Evolutionary conservation across 2,888 invertebrate genomes (phyloP), one percentile per base, ranked within the genome.

Genomic region (Cyrtodaria siliqua): DNA sequence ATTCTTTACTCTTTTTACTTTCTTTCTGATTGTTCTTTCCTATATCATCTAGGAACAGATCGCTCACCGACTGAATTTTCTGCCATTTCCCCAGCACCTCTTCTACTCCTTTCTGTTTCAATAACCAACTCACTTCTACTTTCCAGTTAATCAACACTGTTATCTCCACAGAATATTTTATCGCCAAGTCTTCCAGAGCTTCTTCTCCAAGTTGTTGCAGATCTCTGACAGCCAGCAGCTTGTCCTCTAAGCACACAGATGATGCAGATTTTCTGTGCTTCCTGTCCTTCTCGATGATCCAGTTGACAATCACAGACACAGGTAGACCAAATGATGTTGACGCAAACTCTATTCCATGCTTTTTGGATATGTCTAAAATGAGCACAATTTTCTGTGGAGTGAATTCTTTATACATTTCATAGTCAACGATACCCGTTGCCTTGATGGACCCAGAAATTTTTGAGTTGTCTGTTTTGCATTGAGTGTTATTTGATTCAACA

Each of bases 201-300:
- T 42, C 44, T 40, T 56, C 61, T 26, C 20, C 20, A 44, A 18
- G 44, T 44, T 44, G 4, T 44, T 44, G 33, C 33, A 33, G 12
- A 56, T 68, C 29, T 59, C 40, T 27, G 14, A 74, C 23, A 44
- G 60, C 61, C 23, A 33, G 55, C 16, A 80, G 56, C 57, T 80
- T 80, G 42, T 69, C 70, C 73, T 80, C 80, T 27, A 80, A 38
- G 26, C 62, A 70, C 9, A 52, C 53, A 16, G 63, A 62, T 23
- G 70, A 16, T 8, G 70, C 42, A 24, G 59, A 50, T 53, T 63
- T 76, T 49, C 80, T 66, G 23, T 77, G 80, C 47, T 80, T 80
- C 38, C 80, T 56, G 40, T 80, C 80, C 63, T 80, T 80, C 50
- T 77, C 77, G n/a, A 80, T 74, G 14, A 77, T 77, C 80, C 80